Evolutionary conservation across 1,140 invertebrate species (phyloP).

Genomic region (Drosophila sucinea): DNA sequence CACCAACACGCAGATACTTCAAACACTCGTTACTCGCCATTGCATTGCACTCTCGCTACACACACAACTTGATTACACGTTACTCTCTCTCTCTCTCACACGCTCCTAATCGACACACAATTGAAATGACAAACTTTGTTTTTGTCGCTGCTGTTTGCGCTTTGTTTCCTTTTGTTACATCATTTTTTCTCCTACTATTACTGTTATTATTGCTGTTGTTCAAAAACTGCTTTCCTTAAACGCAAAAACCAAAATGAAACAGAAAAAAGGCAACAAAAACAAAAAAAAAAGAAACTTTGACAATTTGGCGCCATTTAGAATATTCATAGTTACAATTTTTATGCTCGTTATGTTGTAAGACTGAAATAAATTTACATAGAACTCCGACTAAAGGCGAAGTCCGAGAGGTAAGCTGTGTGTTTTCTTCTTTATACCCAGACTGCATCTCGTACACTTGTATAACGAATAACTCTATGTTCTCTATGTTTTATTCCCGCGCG

Average conservation of each 20-base stretch:
- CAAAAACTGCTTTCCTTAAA: slow-evolving; percentile 40
- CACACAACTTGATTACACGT: slow-evolving; percentile 16
- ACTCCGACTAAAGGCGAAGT: slow-evolving; percentile 14
- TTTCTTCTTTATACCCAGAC: slow-evolving; percentile 21
- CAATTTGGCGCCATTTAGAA: slow-evolving; percentile 7
- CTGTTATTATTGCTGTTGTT: slow-evolving; percentile 15
- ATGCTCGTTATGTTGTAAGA: slow-evolving; percentile 9
- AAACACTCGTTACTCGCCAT: slow-evolving; percentile 30
- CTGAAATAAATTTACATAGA: neutral
- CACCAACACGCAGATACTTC: slow-evolving; percentile 45
- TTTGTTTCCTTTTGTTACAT: slow-evolving; percentile 46
- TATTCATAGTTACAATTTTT: neutral
- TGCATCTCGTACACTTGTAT: slow-evolving; percentile 13
- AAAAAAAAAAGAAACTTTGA: too few species aligned
- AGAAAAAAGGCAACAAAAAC: slow-evolving; percentile 3
- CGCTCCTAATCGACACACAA: neutral
- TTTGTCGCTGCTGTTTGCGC: slow-evolving; percentile 46
- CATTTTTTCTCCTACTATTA: neutral
- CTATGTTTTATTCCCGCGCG: slow-evolving; percentile 44
- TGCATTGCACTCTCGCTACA: slow-evolving; percentile 11
- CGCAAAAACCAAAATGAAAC: slow-evolving; percentile 27
- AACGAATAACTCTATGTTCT: slow-evolving; percentile 45
- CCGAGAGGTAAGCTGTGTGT: slow-evolving; percentile 41
- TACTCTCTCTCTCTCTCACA: slow-evolving; percentile 19
- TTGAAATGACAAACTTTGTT: slow-evolving; percentile 6